phyloP scores from a whole-genome alignment of 2,113 vertebrate genomes.

The Myodes glareolus region DNA sequence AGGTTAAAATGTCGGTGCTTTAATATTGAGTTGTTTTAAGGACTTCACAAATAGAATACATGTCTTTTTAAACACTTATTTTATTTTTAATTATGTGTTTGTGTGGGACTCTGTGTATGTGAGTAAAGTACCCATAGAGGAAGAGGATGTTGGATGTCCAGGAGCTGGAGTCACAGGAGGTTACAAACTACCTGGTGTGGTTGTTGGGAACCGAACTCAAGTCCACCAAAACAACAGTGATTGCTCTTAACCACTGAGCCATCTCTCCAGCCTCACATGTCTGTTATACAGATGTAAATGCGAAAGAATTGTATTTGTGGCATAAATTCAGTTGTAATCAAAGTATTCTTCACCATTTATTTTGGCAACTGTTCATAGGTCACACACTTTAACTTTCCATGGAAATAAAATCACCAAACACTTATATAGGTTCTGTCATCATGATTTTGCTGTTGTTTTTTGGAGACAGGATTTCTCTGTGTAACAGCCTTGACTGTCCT shows the following conservation, averaged over 20 bases:
- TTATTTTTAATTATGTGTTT: background rate
- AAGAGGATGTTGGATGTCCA: background rate
- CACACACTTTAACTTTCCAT: background rate
- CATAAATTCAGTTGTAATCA: background rate
- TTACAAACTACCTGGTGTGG: background rate
- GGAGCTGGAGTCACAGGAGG: background rate
- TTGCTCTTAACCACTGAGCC: too few species aligned
- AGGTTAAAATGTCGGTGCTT: background rate
- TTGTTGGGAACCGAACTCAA: background rate
- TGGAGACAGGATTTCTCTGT: background rate
- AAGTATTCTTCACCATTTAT: background rate
- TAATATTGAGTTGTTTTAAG: conserved; percentile 7
- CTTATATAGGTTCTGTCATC: background rate
- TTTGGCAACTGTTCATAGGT: conserved; percentile 20
- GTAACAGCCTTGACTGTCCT: background rate
- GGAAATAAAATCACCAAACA: background rate
- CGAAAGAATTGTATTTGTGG: background rate
- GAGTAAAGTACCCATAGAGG: background rate
- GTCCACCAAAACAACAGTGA: background rate
- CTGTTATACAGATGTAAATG: background rate
- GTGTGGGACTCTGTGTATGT: background rate
- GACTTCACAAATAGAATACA: background rate
- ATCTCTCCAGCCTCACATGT: background rate
- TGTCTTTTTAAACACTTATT: background rate
- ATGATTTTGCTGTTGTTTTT: background rate